Evolutionary conservation across 2,797 vertebrate genomes (phyloP), one percentile per base, ranked within the genome.

Genomic region (Carduelis carduelis): DNA sequence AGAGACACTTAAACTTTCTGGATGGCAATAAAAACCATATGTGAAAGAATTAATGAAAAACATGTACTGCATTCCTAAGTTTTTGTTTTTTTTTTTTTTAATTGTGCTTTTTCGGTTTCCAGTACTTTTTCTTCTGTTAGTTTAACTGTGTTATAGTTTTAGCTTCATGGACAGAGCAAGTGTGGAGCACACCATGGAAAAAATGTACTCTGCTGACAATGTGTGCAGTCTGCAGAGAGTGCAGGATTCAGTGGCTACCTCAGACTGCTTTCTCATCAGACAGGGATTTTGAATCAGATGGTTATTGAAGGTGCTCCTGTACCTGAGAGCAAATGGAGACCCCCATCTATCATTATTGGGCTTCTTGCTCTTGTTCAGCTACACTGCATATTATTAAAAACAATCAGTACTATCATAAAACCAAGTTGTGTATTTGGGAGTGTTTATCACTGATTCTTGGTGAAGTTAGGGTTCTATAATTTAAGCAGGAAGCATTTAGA

Each of bases 31-130:
- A 68, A 89, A 96, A 85, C 35, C 89, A 89, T 91, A 93, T 95
- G 93, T 85, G 84, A 63, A 89, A 69, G 89, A 91, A 89, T 83
- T 95, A 86, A 96, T 96, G 85, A 86, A 91, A 93, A 93, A 74
- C 87, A 87, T 72, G 68, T 24, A 14, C 43, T 57, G 19, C 83
- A 56, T 96, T 95, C 95, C 83, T 68, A 64, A 60, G 39, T 9
- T 26, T 56, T 70, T 76, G 15, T 6, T 87, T 77, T 60, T 84
- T 75, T 60, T 26, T 81, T 91, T 47, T 57, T 34, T 1, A 52
- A 24, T 83, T 82, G 46, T 74, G 11, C 63, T 87, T 83, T 91
- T 60, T 95, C 79, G 60, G 59, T 95, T 95, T 89, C 59, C 80
- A 95, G 61, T 86, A 56, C 79, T 83, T 44, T 86, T 91, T 89